phyloP scores from a whole-genome alignment of 2,888 invertebrate species.

The Lasioglossum leucozonium region DNA sequence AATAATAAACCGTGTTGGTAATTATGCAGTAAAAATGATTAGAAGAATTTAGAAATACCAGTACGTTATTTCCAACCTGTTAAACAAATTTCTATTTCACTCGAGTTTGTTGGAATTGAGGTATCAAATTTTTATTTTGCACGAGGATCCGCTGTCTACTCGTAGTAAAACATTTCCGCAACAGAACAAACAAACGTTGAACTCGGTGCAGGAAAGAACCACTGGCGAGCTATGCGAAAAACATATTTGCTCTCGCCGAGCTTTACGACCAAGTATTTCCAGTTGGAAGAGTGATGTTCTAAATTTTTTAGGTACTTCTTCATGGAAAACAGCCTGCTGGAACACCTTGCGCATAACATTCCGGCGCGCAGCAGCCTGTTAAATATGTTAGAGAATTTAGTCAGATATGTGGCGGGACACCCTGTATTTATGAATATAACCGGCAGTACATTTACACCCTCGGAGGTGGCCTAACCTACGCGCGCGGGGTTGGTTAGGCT shows the following conservation, averaged over 20 bases:
- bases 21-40: too few relatives aligned
- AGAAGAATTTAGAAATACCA: too few relatives aligned
- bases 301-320: background rate
- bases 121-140: too few relatives aligned
- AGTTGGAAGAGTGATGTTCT: background rate
- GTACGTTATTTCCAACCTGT: too few relatives aligned
- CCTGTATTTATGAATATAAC: conserved; percentile 61
- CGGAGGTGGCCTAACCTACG: conserved; percentile 38
- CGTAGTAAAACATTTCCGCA: background rate
- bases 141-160: too few relatives aligned
- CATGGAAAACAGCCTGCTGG: background rate
- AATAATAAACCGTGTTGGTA: too few relatives aligned
- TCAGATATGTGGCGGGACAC: background rate
- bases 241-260: background rate
- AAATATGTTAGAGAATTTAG: background rate
- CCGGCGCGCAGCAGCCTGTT: background rate
- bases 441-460: conserved; percentile 62
- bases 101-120: too few relatives aligned
- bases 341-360: background rate
- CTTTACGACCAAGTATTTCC: background rate
- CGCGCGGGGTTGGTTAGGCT: conserved; percentile 42
- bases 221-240: background rate
- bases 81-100: too few relatives aligned
- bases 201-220: background rate
- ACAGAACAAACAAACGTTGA: background rate